These are phyloP conservation scores for Melitaea athalia DNA, from an alignment of 2,888 invertebrate species.

Conservation along the genomic window DNA sequence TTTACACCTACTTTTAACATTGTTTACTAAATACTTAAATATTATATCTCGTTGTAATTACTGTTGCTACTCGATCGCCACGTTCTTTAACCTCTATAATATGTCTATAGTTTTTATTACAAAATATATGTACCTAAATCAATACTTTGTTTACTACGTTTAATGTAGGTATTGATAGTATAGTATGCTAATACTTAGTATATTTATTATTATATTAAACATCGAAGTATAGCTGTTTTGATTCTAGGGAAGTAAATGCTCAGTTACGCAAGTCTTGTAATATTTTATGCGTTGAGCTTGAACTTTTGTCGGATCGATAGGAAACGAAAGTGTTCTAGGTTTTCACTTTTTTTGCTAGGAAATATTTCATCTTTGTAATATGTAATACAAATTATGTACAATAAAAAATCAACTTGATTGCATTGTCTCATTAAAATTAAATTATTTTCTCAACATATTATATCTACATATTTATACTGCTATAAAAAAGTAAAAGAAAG, in stretches of 20 bases:
- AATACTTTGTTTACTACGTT: no score
- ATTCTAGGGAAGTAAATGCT: background rate
- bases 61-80: conserved; percentile 1
- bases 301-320: conserved; percentile 33
- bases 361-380: background rate
- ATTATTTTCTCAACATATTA: no score
- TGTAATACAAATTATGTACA: background rate
- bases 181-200: no score
- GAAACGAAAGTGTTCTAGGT: conserved; percentile 32
- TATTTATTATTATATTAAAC: no score
- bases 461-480: no score
- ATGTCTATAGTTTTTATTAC: background rate
- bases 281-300: conserved; percentile 23
- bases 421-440: no score
- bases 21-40: conserved; percentile 10
- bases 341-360: conserved; percentile 24
- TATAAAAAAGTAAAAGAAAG: no score
- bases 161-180: no score
- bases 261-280: background rate
- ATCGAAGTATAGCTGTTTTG: background rate
- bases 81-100: background rate
- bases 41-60: conserved; percentile 5
- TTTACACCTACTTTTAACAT: conserved; percentile 10
- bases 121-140: background rate
- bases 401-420: no score